Base-by-base conservation (phyloP, 2,113 vertebrate species). In the Sarotherodon lohbergeri region DNA sequence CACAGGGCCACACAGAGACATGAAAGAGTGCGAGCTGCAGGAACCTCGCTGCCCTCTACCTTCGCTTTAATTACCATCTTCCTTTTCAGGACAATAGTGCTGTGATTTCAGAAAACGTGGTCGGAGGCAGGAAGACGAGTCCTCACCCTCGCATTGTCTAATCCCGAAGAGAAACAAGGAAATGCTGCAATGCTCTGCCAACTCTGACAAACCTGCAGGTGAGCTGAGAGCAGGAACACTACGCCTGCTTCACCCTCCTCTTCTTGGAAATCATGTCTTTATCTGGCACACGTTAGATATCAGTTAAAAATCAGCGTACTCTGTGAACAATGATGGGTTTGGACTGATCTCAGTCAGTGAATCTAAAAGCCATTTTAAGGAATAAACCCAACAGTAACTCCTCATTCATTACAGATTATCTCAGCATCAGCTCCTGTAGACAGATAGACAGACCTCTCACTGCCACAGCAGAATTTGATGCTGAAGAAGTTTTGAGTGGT, bases 1-100 rank as follows among this genome's bases (percentile, higher is more conserved):
- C 8, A n/a, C 52, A 50, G 34, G 12, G 50, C 7, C 7, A 19
- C 59, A 63, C 59, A 63, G 34, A 29, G 27, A 91, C 82, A 86
- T 90, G 88, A 81, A 81, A 86, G 83, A 5, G 32, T 1, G 9
- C 9, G 46, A 36, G 17, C 85, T 19, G 84, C 78, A n/a, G 84
- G 14, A 66, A 71, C 24, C 63, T 27, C 59, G 3, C 59, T 4
- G 22, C 50, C 36, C 66, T 48, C 48, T 16, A 50, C 57, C 22
- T 63, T 32, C 6, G 4, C 82, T 85, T 86, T 90, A 87, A 92
- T 86, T 68, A 19, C 82, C 22, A 11, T 81, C 52, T 92, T 92
- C 91, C 91, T 86, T 32, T 81, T 19, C 1, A 27, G 61, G 82
- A 92, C 89, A 92, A 87, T 92, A 7, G 89, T 57, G 71, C 19